A percentile compares a stretch with the other conserved stretches of the same genome.
phyloP scores from a whole-genome alignment of 2,888 invertebrate species.

The Lepidochitona cinerea region DNA sequence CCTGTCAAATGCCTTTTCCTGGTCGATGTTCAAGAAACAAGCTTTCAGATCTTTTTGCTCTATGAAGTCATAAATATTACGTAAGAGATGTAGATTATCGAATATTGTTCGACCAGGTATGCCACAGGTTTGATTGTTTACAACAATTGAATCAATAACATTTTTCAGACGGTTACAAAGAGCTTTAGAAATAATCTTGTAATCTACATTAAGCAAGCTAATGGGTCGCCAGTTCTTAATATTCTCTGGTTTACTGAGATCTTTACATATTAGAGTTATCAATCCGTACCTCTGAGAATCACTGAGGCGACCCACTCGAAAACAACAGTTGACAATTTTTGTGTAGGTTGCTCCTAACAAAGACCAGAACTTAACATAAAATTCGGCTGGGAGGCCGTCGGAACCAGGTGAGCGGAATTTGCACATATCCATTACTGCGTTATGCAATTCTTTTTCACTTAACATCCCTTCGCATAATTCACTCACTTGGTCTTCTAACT shows the following conservation, averaged over 20 bases:
- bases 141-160: constrained; percentile 28
- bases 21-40: constrained; percentile 35
- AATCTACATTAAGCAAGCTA: constrained; percentile 36
- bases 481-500: neutral
- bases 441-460: neutral
- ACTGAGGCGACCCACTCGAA: constrained; percentile 15
- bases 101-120: constrained; percentile 34
- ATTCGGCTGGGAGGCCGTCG: constrained; percentile 2
- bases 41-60: constrained; percentile 30
- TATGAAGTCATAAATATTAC: constrained; percentile 33
- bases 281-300: constrained; percentile 15
- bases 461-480: neutral
- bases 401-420: neutral
- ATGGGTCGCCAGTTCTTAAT: constrained; percentile 41
- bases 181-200: constrained; percentile 40
- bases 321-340: constrained; percentile 17
- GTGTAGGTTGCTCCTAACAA: neutral
- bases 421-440: neutral
- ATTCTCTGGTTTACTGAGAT: constrained; percentile 20
- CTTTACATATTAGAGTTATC: constrained; percentile 37
- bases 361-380: constrained; percentile 3
- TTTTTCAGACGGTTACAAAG: constrained; percentile 27
- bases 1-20: constrained; percentile 43
- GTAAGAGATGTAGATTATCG: constrained; percentile 34
- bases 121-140: constrained; percentile 36